Percentiles rank a stretch among this genome's conserved stretches.
Conservation (phyloP, 2,113 vertebrate genomes). For the Chaenocephalus aceratus region DNA sequence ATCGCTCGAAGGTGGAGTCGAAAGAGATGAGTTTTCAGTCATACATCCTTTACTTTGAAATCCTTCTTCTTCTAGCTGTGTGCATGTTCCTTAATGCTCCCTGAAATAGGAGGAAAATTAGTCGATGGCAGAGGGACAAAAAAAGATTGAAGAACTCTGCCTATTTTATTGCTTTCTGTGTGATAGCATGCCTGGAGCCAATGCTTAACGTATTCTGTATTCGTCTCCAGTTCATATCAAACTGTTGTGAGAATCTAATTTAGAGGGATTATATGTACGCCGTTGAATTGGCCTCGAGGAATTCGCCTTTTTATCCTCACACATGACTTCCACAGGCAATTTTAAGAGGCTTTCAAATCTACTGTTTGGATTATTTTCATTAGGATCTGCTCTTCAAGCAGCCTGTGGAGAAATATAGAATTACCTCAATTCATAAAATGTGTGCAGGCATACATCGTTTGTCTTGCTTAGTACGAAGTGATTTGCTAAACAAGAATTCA, state of each 20-base stretch:
- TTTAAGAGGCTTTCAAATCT: not conserved
- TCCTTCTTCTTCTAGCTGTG: slow-evolving; percentile 21
- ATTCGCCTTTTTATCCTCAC: not conserved
- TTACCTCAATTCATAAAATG: too few relatives aligned
- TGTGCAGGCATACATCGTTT: too few relatives aligned
- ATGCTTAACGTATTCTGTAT: too few relatives aligned
- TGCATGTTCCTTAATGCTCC: slow-evolving; percentile 34
- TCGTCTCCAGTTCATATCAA: not conserved
- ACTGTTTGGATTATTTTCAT: too few relatives aligned
- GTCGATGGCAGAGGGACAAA: slow-evolving; percentile 21
- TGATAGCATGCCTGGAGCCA: slow-evolving; percentile 8
- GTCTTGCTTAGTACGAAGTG: too few relatives aligned
- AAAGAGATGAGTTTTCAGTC: not conserved
- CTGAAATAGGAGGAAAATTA: slow-evolving; percentile 37
- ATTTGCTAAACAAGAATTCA: too few relatives aligned
- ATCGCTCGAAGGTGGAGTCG: too few relatives aligned
- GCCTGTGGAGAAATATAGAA: too few relatives aligned
- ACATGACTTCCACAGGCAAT: not conserved
- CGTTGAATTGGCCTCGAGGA: slow-evolving; percentile 7
- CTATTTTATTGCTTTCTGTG: slow-evolving; percentile 29
- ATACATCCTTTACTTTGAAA: slow-evolving; percentile 28
- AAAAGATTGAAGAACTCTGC: slow-evolving; percentile 4
- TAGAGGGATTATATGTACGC: slow-evolving; percentile 16
- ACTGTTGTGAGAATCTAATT: slow-evolving; percentile 18
- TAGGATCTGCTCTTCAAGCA: too few relatives aligned